Evolutionary conservation across 2,113 vertebrate genomes (phyloP), one percentile per base, ranked within the genome.

Genomic region (Solea senegalensis): DNA sequence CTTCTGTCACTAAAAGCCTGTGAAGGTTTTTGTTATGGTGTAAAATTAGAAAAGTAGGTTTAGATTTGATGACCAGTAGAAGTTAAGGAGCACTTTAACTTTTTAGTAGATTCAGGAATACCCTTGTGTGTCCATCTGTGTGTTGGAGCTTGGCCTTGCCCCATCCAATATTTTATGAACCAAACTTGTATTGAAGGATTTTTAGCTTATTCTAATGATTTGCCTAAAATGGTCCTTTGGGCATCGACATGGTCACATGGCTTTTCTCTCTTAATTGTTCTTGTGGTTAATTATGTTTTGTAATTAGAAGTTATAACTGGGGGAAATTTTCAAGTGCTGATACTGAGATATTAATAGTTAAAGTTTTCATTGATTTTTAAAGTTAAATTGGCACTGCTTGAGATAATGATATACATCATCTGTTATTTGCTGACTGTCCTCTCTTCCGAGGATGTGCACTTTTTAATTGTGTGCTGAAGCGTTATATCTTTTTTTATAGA

Each of bases 401-500:
- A 34, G 34, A 6, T 34, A 34, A 34, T 34, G 5, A 5, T 12
- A 48, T 5, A 48, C 43, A 26, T 69, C 1, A 21, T 34, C 45
- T 13, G 28, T 46, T 46, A n/a, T 63, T n/a, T 59, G n/a, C 14
- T 44, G 9, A 16, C 40, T 39, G 45, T 40, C 54, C n/a, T 49
- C 5, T 46, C 21, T 14, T 8, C 51, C 26, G 45, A 59, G 44
- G 54, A 60, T 7, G 45, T 81, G 21, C 53, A 74, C 27, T 45
- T 40, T 13, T 66, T 26, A 63, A 50, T 26, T 57, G 10, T 34
- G 34, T 34, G 9, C 77, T 60, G 41, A 50, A 53, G 4, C 12
- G 11, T 12, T 48, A 48, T 48, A 48, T 11, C 41, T 72, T 80
- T 65, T 72, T 80, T 65, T 77, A 52, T 62, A 55, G 41, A 64